Base-by-base conservation (phyloP, 2,888 invertebrate genomes). In the Diloba caeruleocephala region DNA sequence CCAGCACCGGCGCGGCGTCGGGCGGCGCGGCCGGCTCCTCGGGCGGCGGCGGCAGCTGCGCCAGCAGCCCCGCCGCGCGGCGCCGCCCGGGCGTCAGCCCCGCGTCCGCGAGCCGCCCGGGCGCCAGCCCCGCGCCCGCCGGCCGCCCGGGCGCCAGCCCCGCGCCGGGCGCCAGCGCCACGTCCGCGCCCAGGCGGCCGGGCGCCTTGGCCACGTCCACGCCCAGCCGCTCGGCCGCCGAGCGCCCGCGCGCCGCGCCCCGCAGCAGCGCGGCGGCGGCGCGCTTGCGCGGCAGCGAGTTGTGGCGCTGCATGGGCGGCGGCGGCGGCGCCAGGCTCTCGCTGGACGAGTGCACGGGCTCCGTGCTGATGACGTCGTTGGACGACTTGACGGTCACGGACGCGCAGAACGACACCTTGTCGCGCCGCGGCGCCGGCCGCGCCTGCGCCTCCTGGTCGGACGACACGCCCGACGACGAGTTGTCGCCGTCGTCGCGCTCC, bases 381-480 rank as follows among this genome's bases (percentile, higher is more conserved):
- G 85, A 85, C 3, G 93, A 93, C 74, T 94, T 94, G 9, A 94
- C 93, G 9, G 92, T 93, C 13, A 94, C 94, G 38, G 92, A 93
- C 53, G 86, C 84, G 82, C 93, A 93, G 87, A 94, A 94, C 28
- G 93, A 94, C 10, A 94, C 93, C 71, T 91, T 92, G 72, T 92
- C 92, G 8, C 88, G 77, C 1, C 90, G 82, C 31, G 89, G 82
- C 5, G 78, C 71, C 0, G 88, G 88, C 28, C 81, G 79, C 23
- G 86, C 84, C 57, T 85, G 85, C 45, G 90, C 89, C 79, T 92
- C 97, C 85, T 98, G 97, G 88, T 98, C 98, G 38, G 97, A 97
- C 64, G 97, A 97, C 0, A 98, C 97, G 14, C 97, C 97, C 17
- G 97, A 97, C 3, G 97, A 97, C 64, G 97, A 97, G 88, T 97